phyloP scores from a whole-genome alignment of 2,797 vertebrate genomes.

The Eurystomus glaucurus region DNA sequence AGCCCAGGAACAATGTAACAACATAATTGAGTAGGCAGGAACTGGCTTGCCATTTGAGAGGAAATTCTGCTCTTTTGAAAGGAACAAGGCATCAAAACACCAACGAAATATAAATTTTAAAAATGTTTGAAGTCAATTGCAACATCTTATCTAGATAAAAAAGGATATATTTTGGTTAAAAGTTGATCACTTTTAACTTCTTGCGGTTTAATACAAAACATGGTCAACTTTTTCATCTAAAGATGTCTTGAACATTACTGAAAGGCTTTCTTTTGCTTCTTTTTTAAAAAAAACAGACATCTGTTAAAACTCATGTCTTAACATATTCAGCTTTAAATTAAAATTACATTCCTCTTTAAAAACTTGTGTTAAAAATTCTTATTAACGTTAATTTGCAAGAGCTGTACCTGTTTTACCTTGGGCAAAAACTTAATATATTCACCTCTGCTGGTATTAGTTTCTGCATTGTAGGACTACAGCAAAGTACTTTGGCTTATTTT shows the following conservation, averaged over 20 bases:
- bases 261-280: neutral
- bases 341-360: neutral
- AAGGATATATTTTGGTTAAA: neutral
- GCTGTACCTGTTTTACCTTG: neutral
- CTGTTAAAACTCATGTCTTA: neutral
- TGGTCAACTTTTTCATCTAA: accelerated
- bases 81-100: neutral
- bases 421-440: neutral
- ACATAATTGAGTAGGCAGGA: neutral
- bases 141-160: neutral
- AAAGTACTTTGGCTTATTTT: neutral
- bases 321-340: neutral
- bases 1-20: neutral
- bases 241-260: neutral
- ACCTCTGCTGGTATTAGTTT: neutral
- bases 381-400: neutral
- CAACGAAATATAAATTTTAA: neutral
- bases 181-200: neutral
- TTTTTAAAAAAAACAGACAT: neutral
- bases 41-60: neutral
- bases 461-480: neutral
- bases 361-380: neutral
- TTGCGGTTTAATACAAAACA: neutral
- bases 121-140: neutral
- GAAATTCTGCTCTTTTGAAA: constrained; percentile 25